Base-by-base conservation (phyloP, 2,888 invertebrate species). In the Brachyopa scutellaris region DNA sequence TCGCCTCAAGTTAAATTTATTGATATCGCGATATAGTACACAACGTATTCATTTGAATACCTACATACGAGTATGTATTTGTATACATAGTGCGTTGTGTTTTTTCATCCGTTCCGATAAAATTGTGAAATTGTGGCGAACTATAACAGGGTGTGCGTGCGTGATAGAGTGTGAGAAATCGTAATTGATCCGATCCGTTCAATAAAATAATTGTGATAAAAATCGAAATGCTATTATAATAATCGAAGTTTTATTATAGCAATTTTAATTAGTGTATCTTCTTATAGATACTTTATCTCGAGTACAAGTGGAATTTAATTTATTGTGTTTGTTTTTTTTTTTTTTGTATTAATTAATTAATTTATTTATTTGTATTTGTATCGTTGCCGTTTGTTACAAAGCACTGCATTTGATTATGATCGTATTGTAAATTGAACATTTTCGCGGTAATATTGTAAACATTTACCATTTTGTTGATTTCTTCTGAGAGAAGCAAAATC, bases 241-340 rank as follows among this genome's bases (percentile, higher is more conserved):
- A 74, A 57, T 55, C 57, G 47, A 40, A 51, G 67, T 61, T n/a
- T n/a, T 38, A 29, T 38, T 42, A 55, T 67, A 79, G 67, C 33
- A 49, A 61, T 78, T 78, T 66, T 26, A 49, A 45, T 72, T 61
- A 23, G 57, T 62, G n/a, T 53, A 66, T 51, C 73, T n/a, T n/a
- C n/a, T 55, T 23, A 51, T 72, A 59, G 72, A 70, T 47, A 73
- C 47, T 55, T 33, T 62, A 79, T 73, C 61, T 73, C 19, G 29
- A 49, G 73, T 79, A 51, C 38, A 36, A 67, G 53, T 61, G 79
- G 17, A 61, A 61, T 51, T 73, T 61, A 79, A 67, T 74, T 80
- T 49, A 67, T 72, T 51, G 53, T 69, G 62, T 49, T 74, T 59
- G 55, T 42, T 38, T 49, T 23, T 9, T 38, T n/a, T 38, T 70